These are phyloP conservation scores for Ephestia elutella DNA, from an alignment of 1,140 invertebrate species.

Conservation along the genomic window DNA sequence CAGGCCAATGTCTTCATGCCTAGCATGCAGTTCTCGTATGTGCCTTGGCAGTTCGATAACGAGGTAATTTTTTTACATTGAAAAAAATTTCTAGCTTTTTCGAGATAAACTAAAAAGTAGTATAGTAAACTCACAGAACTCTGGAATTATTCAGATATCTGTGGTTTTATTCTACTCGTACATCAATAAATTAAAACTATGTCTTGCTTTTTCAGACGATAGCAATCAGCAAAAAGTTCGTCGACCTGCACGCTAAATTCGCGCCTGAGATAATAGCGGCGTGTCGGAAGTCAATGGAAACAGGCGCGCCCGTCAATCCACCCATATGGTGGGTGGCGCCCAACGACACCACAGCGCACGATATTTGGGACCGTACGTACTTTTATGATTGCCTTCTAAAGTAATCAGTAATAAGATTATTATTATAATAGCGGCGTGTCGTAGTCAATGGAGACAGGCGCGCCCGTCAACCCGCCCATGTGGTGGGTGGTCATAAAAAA, in stretches of 20 bases:
- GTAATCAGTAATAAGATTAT: slow-evolving; percentile 80
- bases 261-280: slow-evolving; percentile 77
- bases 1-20: slow-evolving; percentile 92
- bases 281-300: slow-evolving; percentile 76
- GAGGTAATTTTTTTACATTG: slow-evolving; percentile 72
- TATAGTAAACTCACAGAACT: too few species aligned
- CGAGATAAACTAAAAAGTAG: too few species aligned
- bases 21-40: slow-evolving; percentile 88
- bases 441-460: slow-evolving; percentile 77
- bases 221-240: slow-evolving; percentile 79
- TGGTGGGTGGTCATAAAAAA: slow-evolving; percentile 97
- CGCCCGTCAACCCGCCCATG: slow-evolving; percentile 88
- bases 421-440: slow-evolving; percentile 77
- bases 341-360: slow-evolving; percentile 77
- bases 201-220: slow-evolving; percentile 70
- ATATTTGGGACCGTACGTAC: slow-evolving; percentile 78
- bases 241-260: slow-evolving; percentile 81
- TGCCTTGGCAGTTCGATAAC: slow-evolving; percentile 89
- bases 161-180: too few species aligned
- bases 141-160: too few species aligned
- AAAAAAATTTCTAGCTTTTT: too few species aligned
- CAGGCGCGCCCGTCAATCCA: slow-evolving; percentile 86
- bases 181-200: too few species aligned
- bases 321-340: slow-evolving; percentile 95
- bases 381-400: background rate